Conservation (phyloP, 2,113 vertebrate species). For the Speoplatyrhinus poulsoni region DNA sequence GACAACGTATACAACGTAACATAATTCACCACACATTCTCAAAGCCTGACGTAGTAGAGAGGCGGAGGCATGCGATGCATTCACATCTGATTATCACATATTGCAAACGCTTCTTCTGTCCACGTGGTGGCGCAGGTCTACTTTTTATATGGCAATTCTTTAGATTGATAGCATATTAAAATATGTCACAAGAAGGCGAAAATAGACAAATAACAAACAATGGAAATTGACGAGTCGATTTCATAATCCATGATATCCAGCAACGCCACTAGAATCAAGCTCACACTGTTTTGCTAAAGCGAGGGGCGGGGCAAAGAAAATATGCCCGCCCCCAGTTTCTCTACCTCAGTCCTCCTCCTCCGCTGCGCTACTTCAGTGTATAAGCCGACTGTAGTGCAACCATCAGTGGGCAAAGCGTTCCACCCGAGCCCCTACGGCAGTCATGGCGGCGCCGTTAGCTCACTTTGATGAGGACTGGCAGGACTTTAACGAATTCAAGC, state of each 20-base stretch:
- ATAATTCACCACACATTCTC: neutral
- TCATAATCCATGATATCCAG: neutral
- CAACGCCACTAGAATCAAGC: neutral
- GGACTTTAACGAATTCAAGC: conserved; percentile 94
- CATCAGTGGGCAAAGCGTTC: neutral
- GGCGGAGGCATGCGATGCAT: too few species aligned
- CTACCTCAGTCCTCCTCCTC: neutral
- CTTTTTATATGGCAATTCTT: too few species aligned
- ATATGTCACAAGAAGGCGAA: too few species aligned
- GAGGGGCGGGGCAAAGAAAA: neutral
- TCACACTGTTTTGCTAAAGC: conserved; percentile 45
- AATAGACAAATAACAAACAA: too few species aligned
- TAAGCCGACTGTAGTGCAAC: conserved; percentile 19
- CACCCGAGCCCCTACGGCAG: conserved; percentile 44
- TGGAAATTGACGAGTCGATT: too few species aligned
- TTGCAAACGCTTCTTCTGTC: too few species aligned
- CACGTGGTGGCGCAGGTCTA: too few species aligned
- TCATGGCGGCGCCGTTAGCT: conserved; percentile 88
- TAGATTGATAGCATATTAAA: too few species aligned
- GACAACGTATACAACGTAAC: neutral
- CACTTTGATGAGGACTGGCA: conserved; percentile 96
- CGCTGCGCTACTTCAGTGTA: neutral
- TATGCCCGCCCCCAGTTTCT: conserved; percentile 1
- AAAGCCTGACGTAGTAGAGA: too few species aligned
- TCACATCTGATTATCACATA: too few species aligned